Base-by-base conservation (phyloP, 2,797 vertebrate genomes). In the Heliangelus exortis region DNA sequence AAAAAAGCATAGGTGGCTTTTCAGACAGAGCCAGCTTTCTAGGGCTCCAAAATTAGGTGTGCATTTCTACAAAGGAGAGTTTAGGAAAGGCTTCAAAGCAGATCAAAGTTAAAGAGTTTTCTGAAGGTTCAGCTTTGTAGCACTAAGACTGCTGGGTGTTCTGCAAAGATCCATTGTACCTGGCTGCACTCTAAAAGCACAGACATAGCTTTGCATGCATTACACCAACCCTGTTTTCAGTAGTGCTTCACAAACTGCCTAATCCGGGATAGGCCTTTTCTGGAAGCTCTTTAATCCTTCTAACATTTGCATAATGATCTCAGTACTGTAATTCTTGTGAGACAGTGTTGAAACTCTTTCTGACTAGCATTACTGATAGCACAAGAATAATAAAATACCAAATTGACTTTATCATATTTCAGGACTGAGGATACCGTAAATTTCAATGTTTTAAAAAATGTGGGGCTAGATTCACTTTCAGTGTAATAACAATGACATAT, bases 301-400 rank as follows among this genome's bases (percentile, higher is more conserved):
- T 76, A 47, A 84, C 20, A 83, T 92, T 95, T 97, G 91, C 91
- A 88, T 96, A 96, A 90, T 73, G 66, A 79, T 96, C 85, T 94
- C 83, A 55, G 6, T 82, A 53, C 63, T 86, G 82, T 87, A 94
- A 92, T 91, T 94, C 80, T 91, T 86, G 63, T 76, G 83, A 79
- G 87, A 92, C 82, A 84, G 21, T 73, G 45, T 75, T 63, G 77
- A 81, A 95, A 33, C 59, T 91, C 50, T 79, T 76, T 59, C 89
- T 84, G 87, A 82, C 65, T 92, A 90, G 45, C 71, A 29, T 95
- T 94, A 92, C 77, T 43, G 85, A 85, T 75, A 90, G 57, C 20
- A 48, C 36, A 65, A 78, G 90, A 91, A 80, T 89, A 93, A 92
- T 66, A 73, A 79, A 81, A 89, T 66, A 65, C 16, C 50, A 84